phyloP scores from a whole-genome alignment of 2,113 vertebrate species.

The Trematomus loennbergii region DNA sequence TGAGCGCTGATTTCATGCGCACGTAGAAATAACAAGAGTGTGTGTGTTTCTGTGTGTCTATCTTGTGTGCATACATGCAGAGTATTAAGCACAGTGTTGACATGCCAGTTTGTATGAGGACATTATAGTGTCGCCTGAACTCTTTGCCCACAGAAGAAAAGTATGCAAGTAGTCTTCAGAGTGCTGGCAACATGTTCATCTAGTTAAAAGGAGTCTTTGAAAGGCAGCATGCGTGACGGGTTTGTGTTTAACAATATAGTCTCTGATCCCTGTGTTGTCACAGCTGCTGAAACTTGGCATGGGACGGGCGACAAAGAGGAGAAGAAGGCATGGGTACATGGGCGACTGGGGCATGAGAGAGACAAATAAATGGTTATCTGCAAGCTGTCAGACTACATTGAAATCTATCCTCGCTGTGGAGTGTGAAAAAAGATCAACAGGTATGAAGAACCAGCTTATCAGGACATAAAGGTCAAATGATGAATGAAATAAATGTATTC shows the following conservation, averaged over 20 bases:
- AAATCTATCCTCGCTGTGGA: not conserved
- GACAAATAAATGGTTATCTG: conserved; percentile 16
- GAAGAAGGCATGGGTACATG: conserved; percentile 41
- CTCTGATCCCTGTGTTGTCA: conserved; percentile 66
- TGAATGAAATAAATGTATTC: conserved; percentile 14
- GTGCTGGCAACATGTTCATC: conserved; percentile 68
- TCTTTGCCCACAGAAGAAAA: conserved; percentile 33
- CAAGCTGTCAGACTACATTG: conserved; percentile 40
- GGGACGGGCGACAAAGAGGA: conserved; percentile 44
- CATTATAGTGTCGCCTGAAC: conserved; percentile 44
- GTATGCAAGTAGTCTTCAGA: conserved; percentile 50
- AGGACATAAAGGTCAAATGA: conserved; percentile 7
- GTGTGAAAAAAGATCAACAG: not conserved
- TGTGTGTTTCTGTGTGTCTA: conserved; percentile 12
- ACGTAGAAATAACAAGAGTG: conserved; percentile 6
- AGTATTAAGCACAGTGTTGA: conserved; percentile 36
- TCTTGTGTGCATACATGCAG: conserved; percentile 23
- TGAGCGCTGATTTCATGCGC: conserved; percentile 79
- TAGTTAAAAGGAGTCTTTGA: conserved; percentile 68
- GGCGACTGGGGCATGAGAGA: conserved; percentile 37
- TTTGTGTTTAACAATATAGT: conserved; percentile 74
- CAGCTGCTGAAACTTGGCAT: conserved; percentile 77
- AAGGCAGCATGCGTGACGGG: conserved; percentile 58
- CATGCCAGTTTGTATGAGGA: conserved; percentile 64
- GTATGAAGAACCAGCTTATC: not conserved